phyloP scores from a whole-genome alignment of 2,797 vertebrate genomes.

The Malacoraja senta region DNA sequence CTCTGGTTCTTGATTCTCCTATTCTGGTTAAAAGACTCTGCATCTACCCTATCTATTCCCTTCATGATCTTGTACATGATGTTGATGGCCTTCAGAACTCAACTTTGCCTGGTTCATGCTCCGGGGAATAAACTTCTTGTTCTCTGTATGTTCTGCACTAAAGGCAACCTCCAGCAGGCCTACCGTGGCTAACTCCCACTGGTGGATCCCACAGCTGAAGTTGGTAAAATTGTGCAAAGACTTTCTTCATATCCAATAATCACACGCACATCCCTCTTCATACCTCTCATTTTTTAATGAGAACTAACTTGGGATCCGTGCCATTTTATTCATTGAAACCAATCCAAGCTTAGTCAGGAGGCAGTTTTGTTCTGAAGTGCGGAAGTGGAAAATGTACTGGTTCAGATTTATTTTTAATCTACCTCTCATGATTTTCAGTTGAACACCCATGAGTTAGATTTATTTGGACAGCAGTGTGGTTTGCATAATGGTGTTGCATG shows the following conservation, averaged over 20 bases:
- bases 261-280: background rate
- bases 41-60: too few species aligned
- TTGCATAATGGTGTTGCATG: background rate
- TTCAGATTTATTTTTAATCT: conserved; percentile 18
- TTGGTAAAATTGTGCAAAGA: background rate
- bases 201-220: background rate
- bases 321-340: background rate
- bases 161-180: background rate
- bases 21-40: too few species aligned
- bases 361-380: background rate
- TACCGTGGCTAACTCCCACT: background rate
- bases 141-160: too few species aligned
- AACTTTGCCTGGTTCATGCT: too few species aligned
- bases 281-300: background rate
- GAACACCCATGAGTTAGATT: background rate
- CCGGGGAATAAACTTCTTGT: too few species aligned
- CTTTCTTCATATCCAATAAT: background rate
- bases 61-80: too few species aligned
- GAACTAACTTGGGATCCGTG: background rate
- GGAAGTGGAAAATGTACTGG: too few species aligned
- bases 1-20: too few species aligned
- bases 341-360: background rate
- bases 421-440: background rate
- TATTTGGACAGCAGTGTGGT: background rate
- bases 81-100: too few species aligned